Evolutionary conservation across 2,888 invertebrate genomes (phyloP), one percentile per base, ranked within the genome.

Genomic region (Ctenicera cuprea): DNA sequence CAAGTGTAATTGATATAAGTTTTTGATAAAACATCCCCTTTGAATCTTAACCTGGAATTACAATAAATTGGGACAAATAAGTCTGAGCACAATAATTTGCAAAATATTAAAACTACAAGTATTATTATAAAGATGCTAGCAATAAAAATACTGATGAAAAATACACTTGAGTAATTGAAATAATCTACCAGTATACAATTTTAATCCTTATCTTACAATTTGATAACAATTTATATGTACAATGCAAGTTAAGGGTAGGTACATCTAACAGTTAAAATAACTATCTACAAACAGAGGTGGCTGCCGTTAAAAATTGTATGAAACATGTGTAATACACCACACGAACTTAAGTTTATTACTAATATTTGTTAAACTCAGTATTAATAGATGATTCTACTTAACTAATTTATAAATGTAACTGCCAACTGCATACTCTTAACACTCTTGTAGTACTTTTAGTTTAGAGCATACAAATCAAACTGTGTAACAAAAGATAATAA

Each of bases 131-230:
- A 50, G 7, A 50, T 22, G 20, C 22, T 12, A 12, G 26, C 18
- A 8, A 26, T 30, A 65, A 70, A 74, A 74, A 70, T 61, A 16
- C 52, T 48, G 71, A 71, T 63, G 14, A 74, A 74, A 68, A 67
- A 66, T 74, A 74, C 74, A 66, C 68, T 48, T 14, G 74, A 65
- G 65, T 71, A 70, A 78, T 70, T 76, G 76, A 76, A 82, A 80
- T 80, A 80, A 82, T 82, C 82, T 83, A 84, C 82, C 81, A 80
- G 83, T 84, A 83, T 84, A 84, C 82, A 84, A 84, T 83, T 83
- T 82, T 77, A 80, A 79, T 82, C 80, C 82, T 81, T 83, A 82
- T 26, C 83, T 83, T 83, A 83, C 83, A 84, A 85, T 83, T 83
- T 78, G 82, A 83, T 84, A 84, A 84, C 84, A 84, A 82, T 84